These are phyloP conservation scores for Scaptomyza tumidula DNA, from an alignment of 2,888 invertebrate genomes.

Conservation along the genomic window DNA sequence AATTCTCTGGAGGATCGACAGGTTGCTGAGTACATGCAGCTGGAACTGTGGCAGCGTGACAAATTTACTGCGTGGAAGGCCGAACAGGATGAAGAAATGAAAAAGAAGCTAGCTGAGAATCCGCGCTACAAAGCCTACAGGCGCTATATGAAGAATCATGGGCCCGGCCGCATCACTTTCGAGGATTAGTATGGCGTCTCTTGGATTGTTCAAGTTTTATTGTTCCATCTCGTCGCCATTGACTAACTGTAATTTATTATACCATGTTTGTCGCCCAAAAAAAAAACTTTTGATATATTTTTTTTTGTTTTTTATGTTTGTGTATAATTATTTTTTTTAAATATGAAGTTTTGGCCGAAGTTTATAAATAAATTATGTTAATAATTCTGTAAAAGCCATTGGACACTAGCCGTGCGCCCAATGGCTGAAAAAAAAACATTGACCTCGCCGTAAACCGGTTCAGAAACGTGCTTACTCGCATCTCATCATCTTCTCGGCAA, in stretches of 20 bases:
- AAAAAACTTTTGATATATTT: constrained; percentile 3
- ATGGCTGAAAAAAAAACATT: constrained; percentile 45
- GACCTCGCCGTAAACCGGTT: constrained; percentile 67
- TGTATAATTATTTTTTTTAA: constrained; percentile 10
- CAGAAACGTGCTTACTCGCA: constrained; percentile 58
- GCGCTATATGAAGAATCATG: constrained; percentile 95
- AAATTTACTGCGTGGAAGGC: constrained; percentile 92
- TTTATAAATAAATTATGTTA: constrained; percentile 60
- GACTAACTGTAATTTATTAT: constrained; percentile 39
- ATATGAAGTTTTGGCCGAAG: constrained; percentile 47
- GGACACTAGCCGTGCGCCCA: constrained; percentile 35
- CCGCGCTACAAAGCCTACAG: constrained; percentile 94
- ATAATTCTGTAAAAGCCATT: constrained; percentile 48
- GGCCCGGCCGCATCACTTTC: constrained; percentile 95
- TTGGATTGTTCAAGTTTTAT: constrained; percentile 79
- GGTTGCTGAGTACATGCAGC: constrained; percentile 89
- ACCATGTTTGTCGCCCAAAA: constrained; percentile 13
- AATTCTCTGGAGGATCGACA: constrained; percentile 90
- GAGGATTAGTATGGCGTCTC: constrained; percentile 87
- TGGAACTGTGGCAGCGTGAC: constrained; percentile 92
- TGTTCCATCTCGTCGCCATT: constrained; percentile 58
- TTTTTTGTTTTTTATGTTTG: constrained; percentile 25
- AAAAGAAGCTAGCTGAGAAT: constrained; percentile 93
- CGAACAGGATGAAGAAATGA: constrained; percentile 93
- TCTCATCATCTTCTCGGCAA: constrained; percentile 34